These are phyloP conservation scores for Malacoraja senta DNA, from an alignment of 2,797 vertebrate species.

Conservation along the genomic window DNA sequence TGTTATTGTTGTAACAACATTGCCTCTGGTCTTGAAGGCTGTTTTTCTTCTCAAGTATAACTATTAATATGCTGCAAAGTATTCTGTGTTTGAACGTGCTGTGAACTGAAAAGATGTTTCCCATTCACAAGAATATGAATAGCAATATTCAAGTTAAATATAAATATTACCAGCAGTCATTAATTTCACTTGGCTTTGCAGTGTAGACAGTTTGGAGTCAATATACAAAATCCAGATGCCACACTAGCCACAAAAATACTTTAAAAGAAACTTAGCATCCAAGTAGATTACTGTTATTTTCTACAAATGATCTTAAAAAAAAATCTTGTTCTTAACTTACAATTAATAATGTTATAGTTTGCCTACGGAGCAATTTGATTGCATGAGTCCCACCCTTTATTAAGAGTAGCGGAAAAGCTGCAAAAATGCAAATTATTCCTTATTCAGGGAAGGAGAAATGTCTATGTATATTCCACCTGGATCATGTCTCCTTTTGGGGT, in stretches of 20 bases:
- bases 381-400: background rate
- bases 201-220: slow-evolving; percentile 32
- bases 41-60: background rate
- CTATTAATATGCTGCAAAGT: background rate
- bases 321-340: background rate
- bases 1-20: background rate
- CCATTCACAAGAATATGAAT: slow-evolving; percentile 23
- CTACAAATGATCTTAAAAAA: background rate
- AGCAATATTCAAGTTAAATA: background rate
- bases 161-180: slow-evolving; percentile 30
- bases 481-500: background rate
- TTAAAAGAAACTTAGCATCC: slow-evolving; percentile 23
- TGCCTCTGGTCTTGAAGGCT: background rate
- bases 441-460: background rate
- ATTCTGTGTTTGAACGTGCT: background rate
- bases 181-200: slow-evolving; percentile 31
- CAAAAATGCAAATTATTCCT: background rate
- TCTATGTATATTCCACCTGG: background rate
- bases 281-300: background rate
- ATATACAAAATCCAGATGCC: slow-evolving; percentile 19
- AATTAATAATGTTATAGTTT: background rate
- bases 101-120: background rate
- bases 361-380: background rate
- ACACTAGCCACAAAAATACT: slow-evolving; percentile 30
- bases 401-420: background rate